A percentile compares a stretch with the other conserved stretches of the same genome.
Evolutionary conservation across 1,140 invertebrate genomes (phyloP).

Genomic region (Drosophila pandora): DNA sequence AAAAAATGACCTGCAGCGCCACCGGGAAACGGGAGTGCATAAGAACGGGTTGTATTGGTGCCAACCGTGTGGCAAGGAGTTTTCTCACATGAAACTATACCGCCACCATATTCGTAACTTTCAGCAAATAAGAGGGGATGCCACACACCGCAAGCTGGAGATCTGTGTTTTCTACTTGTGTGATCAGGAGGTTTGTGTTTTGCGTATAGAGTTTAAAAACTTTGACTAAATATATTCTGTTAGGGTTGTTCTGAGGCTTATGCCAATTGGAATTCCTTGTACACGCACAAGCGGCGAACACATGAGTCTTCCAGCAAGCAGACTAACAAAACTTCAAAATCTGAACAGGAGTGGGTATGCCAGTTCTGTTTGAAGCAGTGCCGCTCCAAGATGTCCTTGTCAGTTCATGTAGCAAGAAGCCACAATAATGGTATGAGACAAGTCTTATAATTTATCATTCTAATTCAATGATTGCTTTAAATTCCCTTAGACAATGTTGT

Average conservation of each 20-base stretch:
- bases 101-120: constrained; percentile 68
- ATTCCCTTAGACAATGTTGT: constrained; percentile 61
- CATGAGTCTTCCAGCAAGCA: constrained; percentile 40
- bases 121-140: constrained; percentile 50
- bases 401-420: constrained; percentile 77
- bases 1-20: constrained; percentile 48
- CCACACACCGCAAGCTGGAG: constrained; percentile 43
- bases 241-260: constrained; percentile 67
- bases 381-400: constrained; percentile 74
- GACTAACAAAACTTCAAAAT: constrained; percentile 16
- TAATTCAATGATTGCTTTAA: fast-evolving
- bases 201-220: too few species aligned
- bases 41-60: constrained; percentile 58
- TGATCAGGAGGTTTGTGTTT: constrained; percentile 45
- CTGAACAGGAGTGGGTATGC: constrained; percentile 52
- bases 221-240: neutral
- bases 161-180: constrained; percentile 69
- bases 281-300: constrained; percentile 66
- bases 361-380: constrained; percentile 75
- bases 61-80: constrained; percentile 58
- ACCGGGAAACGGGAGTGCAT: constrained; percentile 62
- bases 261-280: constrained; percentile 66
- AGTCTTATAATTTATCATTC: too few species aligned
- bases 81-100: constrained; percentile 63
- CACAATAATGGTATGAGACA: constrained; percentile 71